A percentile compares a stretch with the other conserved stretches of the same genome.
Evolutionary conservation across 2,888 invertebrate species (phyloP).

Genomic region (Leucophenga maculata): DNA sequence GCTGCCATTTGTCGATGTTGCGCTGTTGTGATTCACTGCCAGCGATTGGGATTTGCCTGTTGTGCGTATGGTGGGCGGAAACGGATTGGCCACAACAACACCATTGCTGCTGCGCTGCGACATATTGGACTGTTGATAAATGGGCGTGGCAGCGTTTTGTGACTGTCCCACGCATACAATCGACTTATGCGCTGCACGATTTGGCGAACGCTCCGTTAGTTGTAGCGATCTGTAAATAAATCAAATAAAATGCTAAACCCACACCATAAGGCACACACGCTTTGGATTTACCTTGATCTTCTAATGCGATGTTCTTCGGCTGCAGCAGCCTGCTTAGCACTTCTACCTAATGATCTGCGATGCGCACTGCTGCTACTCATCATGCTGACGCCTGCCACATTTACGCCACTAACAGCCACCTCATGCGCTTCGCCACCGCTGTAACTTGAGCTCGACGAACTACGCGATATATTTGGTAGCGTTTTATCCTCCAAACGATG

Average conservation of each 20-base stretch:
- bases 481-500: slow-evolving; percentile 68
- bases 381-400: not conserved
- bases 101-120: slow-evolving; percentile 52
- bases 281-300: slow-evolving; percentile 67
- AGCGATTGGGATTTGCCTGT: slow-evolving; percentile 53
- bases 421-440: slow-evolving; percentile 66
- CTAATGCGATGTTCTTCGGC: slow-evolving; percentile 70
- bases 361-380: slow-evolving; percentile 41
- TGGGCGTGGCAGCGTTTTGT: slow-evolving; percentile 40
- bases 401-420: slow-evolving; percentile 23
- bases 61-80: slow-evolving; percentile 65
- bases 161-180: slow-evolving; percentile 61
- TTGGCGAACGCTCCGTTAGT: slow-evolving; percentile 76
- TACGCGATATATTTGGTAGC: slow-evolving; percentile 66
- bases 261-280: too few relatives aligned
- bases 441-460: slow-evolving; percentile 72
- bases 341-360: slow-evolving; percentile 63
- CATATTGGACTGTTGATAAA: slow-evolving; percentile 52
- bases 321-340: slow-evolving; percentile 55
- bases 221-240: slow-evolving; percentile 75
- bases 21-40: slow-evolving; percentile 39
- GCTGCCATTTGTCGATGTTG: not conserved
- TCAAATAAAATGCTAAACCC: not conserved
- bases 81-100: slow-evolving; percentile 50
- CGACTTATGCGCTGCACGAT: slow-evolving; percentile 69